phyloP scores from a whole-genome alignment of 1,140 invertebrate species.

The Dreissena rostriformis region DNA sequence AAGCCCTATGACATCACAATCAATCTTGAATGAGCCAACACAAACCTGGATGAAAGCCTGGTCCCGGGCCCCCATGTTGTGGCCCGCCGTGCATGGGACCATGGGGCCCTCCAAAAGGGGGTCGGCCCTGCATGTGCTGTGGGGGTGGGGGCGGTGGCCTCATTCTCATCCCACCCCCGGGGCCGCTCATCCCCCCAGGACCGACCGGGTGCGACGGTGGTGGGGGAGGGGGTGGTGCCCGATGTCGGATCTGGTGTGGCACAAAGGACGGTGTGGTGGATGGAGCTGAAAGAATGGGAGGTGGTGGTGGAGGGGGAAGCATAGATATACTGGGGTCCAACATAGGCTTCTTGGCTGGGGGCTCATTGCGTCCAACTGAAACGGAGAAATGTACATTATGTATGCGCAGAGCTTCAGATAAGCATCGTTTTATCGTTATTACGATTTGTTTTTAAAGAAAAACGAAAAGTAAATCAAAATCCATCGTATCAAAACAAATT shows the following conservation, averaged over 20 bases:
- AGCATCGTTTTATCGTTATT: too few relatives aligned
- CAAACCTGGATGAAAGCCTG: too few relatives aligned
- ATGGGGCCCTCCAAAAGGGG: slow-evolving; percentile 29
- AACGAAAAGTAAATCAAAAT: too few relatives aligned
- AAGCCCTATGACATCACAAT: too few relatives aligned
- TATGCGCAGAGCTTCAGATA: too few relatives aligned
- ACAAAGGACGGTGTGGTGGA: slow-evolving; percentile 34
- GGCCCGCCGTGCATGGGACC: slow-evolving; percentile 29
- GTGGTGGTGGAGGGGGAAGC: slow-evolving; percentile 48
- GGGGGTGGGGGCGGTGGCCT: slow-evolving; percentile 33
- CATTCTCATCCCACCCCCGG: background rate
- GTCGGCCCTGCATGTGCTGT: slow-evolving; percentile 1
- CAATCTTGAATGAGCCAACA: too few relatives aligned
- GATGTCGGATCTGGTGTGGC: slow-evolving; percentile 36
- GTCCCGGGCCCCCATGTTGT: background rate
- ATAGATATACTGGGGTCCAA: slow-evolving; percentile 7
- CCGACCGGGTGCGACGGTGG: slow-evolving; percentile 13
- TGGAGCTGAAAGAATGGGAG: slow-evolving; percentile 11
- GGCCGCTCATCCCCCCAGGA: background rate
- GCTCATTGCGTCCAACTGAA: slow-evolving; percentile 47
- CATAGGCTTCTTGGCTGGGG: slow-evolving; percentile 42
- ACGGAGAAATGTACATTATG: background rate
- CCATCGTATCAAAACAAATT: too few relatives aligned
- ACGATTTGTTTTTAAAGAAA: too few relatives aligned
- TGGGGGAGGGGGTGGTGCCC: slow-evolving; percentile 49